phyloP scores from a whole-genome alignment of 2,888 invertebrate genomes.

The Hyposoter dolosus region DNA sequence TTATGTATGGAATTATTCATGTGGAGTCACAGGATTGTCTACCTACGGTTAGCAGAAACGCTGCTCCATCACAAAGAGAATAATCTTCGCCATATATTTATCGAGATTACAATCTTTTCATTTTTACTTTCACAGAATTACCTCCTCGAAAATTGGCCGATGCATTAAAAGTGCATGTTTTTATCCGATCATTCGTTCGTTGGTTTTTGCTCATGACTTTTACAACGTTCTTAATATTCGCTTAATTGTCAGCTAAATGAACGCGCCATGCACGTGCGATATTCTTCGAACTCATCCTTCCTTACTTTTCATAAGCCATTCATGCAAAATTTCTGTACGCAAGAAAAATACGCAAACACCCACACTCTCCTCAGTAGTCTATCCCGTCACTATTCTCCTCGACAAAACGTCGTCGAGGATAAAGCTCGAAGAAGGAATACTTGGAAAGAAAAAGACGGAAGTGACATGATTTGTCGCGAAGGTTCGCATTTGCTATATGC shows the following conservation, averaged over 20 bases:
- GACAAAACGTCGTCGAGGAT: conserved; percentile 52
- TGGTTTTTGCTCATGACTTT: not conserved
- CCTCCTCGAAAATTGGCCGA: no score
- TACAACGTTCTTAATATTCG: not conserved
- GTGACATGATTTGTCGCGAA: not conserved
- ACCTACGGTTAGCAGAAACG: not conserved
- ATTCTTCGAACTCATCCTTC: conserved; percentile 10
- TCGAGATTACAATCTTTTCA: not conserved
- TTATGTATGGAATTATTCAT: conserved; percentile 51
- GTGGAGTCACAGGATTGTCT: not conserved
- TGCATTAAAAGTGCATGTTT: no score
- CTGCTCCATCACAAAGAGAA: not conserved
- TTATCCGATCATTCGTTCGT: not conserved
- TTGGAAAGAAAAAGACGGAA: conserved; percentile 14
- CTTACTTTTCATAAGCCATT: conserved; percentile 20
- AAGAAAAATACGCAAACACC: conserved; percentile 15
- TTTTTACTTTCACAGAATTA: no score
- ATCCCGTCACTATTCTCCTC: conserved; percentile 4
- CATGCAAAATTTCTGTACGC: conserved; percentile 7
- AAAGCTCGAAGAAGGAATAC: conserved; percentile 39
- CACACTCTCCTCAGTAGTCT: conserved; percentile 13
- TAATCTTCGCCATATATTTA: not conserved
- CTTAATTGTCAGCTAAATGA: not conserved
- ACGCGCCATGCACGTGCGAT: not conserved
- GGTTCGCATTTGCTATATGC: not conserved